Evolutionary conservation across 2,797 vertebrate species (phyloP).

Genomic region (Podarcis lilfordi): DNA sequence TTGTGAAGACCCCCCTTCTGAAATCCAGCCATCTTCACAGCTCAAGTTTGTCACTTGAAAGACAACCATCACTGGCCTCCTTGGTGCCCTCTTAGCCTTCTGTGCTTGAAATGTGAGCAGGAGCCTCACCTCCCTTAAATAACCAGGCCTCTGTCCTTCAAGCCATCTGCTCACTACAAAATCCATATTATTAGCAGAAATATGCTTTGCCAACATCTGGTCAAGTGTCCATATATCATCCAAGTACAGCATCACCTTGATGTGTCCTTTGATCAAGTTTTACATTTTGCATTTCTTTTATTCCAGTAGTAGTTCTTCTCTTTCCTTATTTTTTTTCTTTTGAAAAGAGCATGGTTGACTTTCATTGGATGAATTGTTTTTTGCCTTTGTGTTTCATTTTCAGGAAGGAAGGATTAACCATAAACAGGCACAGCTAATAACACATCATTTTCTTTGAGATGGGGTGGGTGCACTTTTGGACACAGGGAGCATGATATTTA

Average conservation of each 20-base stretch:
- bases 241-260: conserved; percentile 58
- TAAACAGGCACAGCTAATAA: conserved; percentile 3
- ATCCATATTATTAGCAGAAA: conserved; percentile 42
- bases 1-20: background rate
- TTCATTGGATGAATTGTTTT: conserved; percentile 58
- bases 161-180: conserved; percentile 37
- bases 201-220: conserved; percentile 41
- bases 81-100: background rate
- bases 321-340: background rate
- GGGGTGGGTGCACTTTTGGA: too few relatives aligned
- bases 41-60: conserved; percentile 1
- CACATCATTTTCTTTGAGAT: conserved; percentile 23
- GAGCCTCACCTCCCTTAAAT: conserved; percentile 15
- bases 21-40: background rate
- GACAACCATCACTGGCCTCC: background rate
- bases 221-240: conserved; percentile 27
- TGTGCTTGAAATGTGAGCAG: background rate
- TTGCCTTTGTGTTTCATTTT: background rate
- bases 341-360: conserved; percentile 41
- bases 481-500: too few relatives aligned
- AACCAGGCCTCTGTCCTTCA: conserved; percentile 12
- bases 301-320: background rate
- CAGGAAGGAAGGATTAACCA: background rate
- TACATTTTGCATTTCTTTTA: conserved; percentile 21
- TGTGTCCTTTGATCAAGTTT: conserved; percentile 31